phyloP scores from a whole-genome alignment of 2,797 vertebrate species.

The Nannoperca australis region DNA sequence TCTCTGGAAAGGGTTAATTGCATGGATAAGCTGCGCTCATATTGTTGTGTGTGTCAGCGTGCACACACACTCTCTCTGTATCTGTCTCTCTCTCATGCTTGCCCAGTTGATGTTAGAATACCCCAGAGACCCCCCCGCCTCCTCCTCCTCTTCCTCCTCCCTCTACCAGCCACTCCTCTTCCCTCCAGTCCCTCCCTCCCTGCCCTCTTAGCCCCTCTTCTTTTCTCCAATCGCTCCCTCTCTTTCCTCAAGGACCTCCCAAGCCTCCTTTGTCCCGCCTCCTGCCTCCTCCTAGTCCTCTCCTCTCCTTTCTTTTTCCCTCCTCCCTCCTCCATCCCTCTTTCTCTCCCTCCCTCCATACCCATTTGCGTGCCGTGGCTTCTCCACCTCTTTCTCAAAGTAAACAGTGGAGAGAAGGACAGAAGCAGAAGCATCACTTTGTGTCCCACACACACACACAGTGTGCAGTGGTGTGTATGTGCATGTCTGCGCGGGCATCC shows the following conservation, averaged over 20 bases:
- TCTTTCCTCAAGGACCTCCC: constrained; percentile 63
- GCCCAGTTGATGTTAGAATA: constrained; percentile 89
- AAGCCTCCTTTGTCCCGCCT: constrained; percentile 42
- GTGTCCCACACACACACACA: constrained; percentile 19
- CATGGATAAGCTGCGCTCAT: constrained; percentile 82
- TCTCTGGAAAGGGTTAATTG: constrained; percentile 82
- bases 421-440: constrained; percentile 60
- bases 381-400: constrained; percentile 67
- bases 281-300: constrained; percentile 8
- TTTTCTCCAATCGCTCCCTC: constrained; percentile 52
- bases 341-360: constrained; percentile 14
- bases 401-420: constrained; percentile 69
- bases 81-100: constrained; percentile 51
- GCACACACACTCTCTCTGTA: not conserved
- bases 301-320: not conserved
- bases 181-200: constrained; percentile 35
- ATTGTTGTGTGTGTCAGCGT: constrained; percentile 47
- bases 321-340: constrained; percentile 25
- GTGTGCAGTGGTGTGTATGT: constrained; percentile 21
- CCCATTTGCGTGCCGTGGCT: constrained; percentile 47
- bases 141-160: constrained; percentile 52
- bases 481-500: constrained; percentile 39
- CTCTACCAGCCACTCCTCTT: constrained; percentile 52
- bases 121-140: constrained; percentile 83
- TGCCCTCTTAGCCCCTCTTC: constrained; percentile 17